Base-by-base conservation (phyloP, 2,113 vertebrate species). In the Mustela nigripes region DNA sequence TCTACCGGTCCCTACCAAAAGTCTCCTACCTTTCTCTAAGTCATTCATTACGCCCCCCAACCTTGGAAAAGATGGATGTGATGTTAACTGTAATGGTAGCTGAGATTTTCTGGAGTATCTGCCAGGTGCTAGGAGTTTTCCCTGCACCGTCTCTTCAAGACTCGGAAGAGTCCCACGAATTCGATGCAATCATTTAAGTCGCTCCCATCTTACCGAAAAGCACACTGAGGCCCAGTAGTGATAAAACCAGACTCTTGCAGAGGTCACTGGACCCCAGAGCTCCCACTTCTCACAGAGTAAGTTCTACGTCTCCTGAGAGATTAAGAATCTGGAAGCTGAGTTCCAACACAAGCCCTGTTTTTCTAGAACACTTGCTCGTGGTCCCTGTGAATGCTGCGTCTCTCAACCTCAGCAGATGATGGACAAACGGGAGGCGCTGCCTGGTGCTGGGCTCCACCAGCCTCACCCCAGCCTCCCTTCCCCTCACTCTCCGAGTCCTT, bases 401-500 rank as follows among this genome's bases (percentile, higher is more conserved):
- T 18, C 48, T 50, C 63, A 19, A 21, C 31, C 63, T 36, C 8
- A 3, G 56, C 2, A 4, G 22, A 62, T 26, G 60, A 62, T 22
- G 24, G 56, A 21, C 58, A 19, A 58, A 58, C 16, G 16, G 53
- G 58, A 58, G 60, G 22, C 11, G 8, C 8, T 18, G 36, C 33
- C 33, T 78, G 31, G 60, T 31, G 21, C 42, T 39, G 21, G 67
- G 28, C 24, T 53, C 31, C 21, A 11, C 12, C 18, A 33, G 73
- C 39, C 42, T 60, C 5, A 16, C 7, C 8, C 14, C 15, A 28
- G n/a, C n/a, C 28, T 69, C 50, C n/a, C 3, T 4, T 4, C 9
- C 1, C 4, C 18, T 36, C 5, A 0, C 24, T 22, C 12, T 8
- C 48, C 3, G 1, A 12, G 16, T 67, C 63, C 21, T n/a, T 67